phyloP scores from a whole-genome alignment of 2,113 vertebrate species.

The Vireo altiloquus region DNA sequence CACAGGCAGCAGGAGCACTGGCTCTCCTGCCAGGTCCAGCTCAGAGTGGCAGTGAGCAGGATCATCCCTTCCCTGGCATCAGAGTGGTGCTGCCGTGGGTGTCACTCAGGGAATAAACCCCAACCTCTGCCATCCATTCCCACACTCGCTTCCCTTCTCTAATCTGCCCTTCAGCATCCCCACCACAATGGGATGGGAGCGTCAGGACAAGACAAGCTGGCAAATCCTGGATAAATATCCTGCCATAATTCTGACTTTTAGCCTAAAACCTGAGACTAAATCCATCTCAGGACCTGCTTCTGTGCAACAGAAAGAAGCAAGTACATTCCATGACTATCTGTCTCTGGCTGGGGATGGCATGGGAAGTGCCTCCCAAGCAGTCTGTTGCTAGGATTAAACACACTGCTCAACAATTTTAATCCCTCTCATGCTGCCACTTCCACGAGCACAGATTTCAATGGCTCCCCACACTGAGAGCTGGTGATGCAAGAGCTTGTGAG shows the following conservation, averaged over 20 bases:
- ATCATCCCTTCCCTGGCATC: background rate
- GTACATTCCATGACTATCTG: background rate
- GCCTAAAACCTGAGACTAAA: background rate
- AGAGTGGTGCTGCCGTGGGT: background rate
- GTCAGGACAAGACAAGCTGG: background rate
- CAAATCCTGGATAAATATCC: background rate
- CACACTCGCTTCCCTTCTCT: background rate
- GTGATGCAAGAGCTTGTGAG: background rate
- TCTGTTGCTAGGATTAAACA: background rate
- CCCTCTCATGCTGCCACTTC: background rate
- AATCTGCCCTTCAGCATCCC: background rate
- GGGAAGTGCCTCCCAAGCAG: background rate
- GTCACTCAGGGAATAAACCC: background rate
- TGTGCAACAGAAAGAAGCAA: background rate
- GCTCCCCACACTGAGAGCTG: background rate
- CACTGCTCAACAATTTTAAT: background rate
- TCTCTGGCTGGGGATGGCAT: accelerated
- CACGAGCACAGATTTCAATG: background rate
- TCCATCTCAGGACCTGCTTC: background rate
- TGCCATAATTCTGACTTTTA: background rate
- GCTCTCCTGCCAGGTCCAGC: background rate
- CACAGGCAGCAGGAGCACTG: background rate
- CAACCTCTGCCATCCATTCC: background rate
- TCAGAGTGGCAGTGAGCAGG: background rate
- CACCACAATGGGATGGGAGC: accelerated